Percentiles rank a stretch among this genome's conserved stretches.
Evolutionary conservation across 92 coral and sea anemone genomes (phyloP).

Genomic region (Epizoanthus scotinus): DNA sequence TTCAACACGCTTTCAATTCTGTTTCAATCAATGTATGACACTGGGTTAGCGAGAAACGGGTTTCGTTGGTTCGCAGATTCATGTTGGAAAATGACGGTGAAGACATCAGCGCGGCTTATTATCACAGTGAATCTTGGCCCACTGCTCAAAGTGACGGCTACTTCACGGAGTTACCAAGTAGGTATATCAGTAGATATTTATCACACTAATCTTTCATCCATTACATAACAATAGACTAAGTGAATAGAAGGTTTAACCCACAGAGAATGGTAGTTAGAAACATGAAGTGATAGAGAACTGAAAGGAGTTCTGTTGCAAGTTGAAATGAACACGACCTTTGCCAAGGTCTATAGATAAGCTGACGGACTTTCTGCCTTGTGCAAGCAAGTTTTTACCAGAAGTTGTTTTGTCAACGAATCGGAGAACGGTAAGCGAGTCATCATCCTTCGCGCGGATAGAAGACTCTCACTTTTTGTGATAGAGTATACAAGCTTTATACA

Average conservation of each 20-base stretch:
- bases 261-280: neutral
- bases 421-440: too few species aligned
- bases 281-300: neutral
- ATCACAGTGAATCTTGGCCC: slow-evolving; percentile 36
- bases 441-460: too few species aligned
- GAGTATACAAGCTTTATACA: too few species aligned
- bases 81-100: slow-evolving; percentile 27
- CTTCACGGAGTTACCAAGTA: slow-evolving; percentile 28
- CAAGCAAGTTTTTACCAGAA: too few species aligned
- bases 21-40: slow-evolving; percentile 19
- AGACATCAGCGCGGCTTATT: slow-evolving; percentile 29
- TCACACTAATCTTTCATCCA: neutral
- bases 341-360: neutral
- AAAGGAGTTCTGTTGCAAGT: neutral
- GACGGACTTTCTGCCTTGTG: too few species aligned
- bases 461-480: too few species aligned
- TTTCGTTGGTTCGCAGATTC: neutral
- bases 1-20: slow-evolving; percentile 1
- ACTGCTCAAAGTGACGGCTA: slow-evolving; percentile 18
- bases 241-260: neutral
- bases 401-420: too few species aligned
- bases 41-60: neutral
- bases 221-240: neutral
- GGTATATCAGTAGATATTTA: neutral
- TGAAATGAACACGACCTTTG: neutral